Conservation (phyloP, 2,888 invertebrate species). For the Eupithecia dodoneata region DNA sequence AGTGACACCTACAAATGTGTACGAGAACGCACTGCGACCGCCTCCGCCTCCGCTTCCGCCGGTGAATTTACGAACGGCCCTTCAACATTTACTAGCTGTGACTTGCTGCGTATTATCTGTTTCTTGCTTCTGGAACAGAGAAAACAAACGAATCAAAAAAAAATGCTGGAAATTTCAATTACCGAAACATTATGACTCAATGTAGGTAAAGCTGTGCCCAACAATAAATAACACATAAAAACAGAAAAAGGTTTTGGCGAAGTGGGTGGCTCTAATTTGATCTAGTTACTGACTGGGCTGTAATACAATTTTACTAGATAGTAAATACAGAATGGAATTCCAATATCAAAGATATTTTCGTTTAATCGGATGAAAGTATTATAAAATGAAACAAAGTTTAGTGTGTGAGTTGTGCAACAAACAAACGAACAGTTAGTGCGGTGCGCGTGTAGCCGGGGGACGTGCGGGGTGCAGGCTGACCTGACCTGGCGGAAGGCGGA, state of each 20-base stretch:
- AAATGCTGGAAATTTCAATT: too few species aligned
- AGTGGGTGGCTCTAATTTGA: too few species aligned
- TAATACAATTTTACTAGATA: too few species aligned
- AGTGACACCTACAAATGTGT: background rate
- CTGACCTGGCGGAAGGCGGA: conserved; percentile 75
- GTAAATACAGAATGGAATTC: too few species aligned
- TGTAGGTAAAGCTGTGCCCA: too few species aligned
- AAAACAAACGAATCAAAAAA: background rate
- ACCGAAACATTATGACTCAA: too few species aligned
- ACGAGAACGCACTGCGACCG: background rate
- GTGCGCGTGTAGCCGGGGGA: conserved; percentile 43
- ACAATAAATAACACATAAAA: too few species aligned
- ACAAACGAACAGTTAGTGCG: conserved; percentile 18
- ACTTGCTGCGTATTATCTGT: background rate
- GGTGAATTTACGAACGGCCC: background rate
- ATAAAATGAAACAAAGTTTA: background rate
- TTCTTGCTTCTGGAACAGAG: background rate
- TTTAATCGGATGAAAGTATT: background rate
- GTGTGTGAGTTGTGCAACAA: background rate
- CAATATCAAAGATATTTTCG: too few species aligned
- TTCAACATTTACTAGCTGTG: background rate
- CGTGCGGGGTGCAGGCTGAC: conserved; percentile 64
- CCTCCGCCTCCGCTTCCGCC: background rate
- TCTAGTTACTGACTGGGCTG: too few species aligned
- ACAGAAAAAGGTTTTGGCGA: too few species aligned